Evolutionary conservation across 2,888 invertebrate species (phyloP), one percentile per base, ranked within the genome.

Genomic region (Patella pellucida): DNA sequence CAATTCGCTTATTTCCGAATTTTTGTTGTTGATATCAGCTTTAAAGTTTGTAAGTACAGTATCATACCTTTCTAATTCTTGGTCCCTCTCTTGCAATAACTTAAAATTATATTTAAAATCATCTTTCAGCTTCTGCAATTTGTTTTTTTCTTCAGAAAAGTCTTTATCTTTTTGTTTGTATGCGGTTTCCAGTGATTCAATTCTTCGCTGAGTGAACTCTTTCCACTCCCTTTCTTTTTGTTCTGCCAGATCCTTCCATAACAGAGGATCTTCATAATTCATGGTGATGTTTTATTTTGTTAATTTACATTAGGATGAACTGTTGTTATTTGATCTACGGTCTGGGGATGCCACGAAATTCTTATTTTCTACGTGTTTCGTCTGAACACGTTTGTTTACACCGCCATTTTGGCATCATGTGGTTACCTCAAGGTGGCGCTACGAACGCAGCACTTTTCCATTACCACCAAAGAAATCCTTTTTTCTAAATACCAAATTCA

Each of bases 41-140:
- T 84, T 85, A 3, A 84, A 69, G 62, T 86, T 86, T 74, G 84
- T 71, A 78, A 84, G 84, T n/a, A 83, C 74, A 19, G 81, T 78
- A 81, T 91, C 91, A 84, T 89, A 89, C 79, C 84, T 86, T 71
- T 88, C 88, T 51, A 90, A 79, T 75, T 91, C 90, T 56, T 85
- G 84, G 75, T 90, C 90, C 73, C 90, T 83, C 68, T 90, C 89
- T 70, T 84, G 85, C 16, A 91, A 78, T n/a, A 90, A 82, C 77
- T 84, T 85, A n/a, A 91, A 80, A 76, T 91, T 90, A 78, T 90
- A 91, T 76, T 90, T 90, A 79, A 91, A 91, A 76, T 90, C 90
- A 71, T 90, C 89, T 76, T 90, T 90, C 67, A 90, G 77, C 75
- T 90, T 87, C 31, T 79, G 74, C 72, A 89, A 88, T 76, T 87